Evolutionary conservation across 2,888 invertebrate species (phyloP), one percentile per base, ranked within the genome.

Genomic region (Diplazon laetatorius): DNA sequence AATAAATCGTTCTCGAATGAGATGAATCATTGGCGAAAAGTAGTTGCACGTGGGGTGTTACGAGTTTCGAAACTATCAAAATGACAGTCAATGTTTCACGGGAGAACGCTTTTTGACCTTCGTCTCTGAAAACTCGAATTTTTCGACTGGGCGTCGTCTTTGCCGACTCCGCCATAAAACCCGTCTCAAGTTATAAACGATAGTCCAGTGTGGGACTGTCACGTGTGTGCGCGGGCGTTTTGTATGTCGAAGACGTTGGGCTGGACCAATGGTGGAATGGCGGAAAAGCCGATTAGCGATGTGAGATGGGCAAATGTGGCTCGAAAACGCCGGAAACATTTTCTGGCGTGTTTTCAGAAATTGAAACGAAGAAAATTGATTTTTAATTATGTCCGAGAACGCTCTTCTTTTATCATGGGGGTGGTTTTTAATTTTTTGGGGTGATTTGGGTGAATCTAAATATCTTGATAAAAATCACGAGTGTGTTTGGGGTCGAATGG

Each of bases 151-250:
- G 42, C 70, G 71, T 78, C 75, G 22, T 55, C 60, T 71, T 71
- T 75, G 70, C 55, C n/a, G n/a, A n/a, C n/a, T 66, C 75, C 62
- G 30, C 66, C 71, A 75, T 75, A 78, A 78, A 78, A 68, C 55
- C 48, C 66, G 62, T 62, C 50, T 48, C 50, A 20, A 46, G 42
- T 59, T 48, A 65, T 74, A 78, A 78, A 59, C 18, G 44, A 68
- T 39, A 35, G 63, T 6, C 4, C 69, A 69, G 63, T 65, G 30
- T 66, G 50, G 37, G 10, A 30, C 57, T 22, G 50, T 62, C n/a
- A 39, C 22, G 46, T 46, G 18, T 46, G n/a, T n/a, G n/a, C 4
- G 4, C 4, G n/a, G n/a, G n/a, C 42, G n/a, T 42, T 12, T 10
- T 20, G 48, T 8, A 20, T 20, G 9, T 12, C 22, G 55, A 39